Evolutionary conservation across 2,888 invertebrate species (phyloP).

Genomic region (Cyaniris semiargus): DNA sequence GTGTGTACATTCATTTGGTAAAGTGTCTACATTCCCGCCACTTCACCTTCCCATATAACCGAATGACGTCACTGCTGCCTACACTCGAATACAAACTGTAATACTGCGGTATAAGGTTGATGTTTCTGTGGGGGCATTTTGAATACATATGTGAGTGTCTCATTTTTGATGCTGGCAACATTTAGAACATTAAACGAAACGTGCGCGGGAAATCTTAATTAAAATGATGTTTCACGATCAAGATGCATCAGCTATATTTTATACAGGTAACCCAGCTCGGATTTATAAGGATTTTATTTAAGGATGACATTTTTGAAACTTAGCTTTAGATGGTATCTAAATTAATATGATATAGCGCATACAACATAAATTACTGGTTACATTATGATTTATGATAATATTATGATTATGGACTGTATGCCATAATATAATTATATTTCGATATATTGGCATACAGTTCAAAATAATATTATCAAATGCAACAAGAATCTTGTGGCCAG

Average conservation of each 20-base stretch:
- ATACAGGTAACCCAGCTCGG: neutral
- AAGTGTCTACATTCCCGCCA: constrained; percentile 29
- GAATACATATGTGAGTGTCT: constrained; percentile 16
- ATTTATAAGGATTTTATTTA: too few relatives aligned
- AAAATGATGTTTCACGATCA: constrained; percentile 7
- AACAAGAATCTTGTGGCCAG: too few relatives aligned
- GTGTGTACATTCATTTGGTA: constrained; percentile 26
- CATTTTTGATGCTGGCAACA: constrained; percentile 17
- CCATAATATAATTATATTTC: too few relatives aligned
- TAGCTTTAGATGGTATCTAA: too few relatives aligned
- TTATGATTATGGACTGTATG: too few relatives aligned
- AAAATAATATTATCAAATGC: too few relatives aligned
- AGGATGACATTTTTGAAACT: too few relatives aligned
- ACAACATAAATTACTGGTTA: neutral
- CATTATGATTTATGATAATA: too few relatives aligned
- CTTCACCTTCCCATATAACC: constrained; percentile 20
- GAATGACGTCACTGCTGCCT: constrained; percentile 16
- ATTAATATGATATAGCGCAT: neutral
- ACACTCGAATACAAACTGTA: constrained; percentile 1
- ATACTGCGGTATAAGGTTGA: neutral
- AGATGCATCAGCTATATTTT: neutral
- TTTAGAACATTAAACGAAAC: constrained; percentile 21
- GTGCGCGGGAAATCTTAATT: constrained; percentile 4
- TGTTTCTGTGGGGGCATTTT: neutral
- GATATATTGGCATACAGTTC: too few relatives aligned